These are phyloP conservation scores for Platycheirus albimanus DNA, from an alignment of 2,888 invertebrate genomes.

Conservation along the genomic window DNA sequence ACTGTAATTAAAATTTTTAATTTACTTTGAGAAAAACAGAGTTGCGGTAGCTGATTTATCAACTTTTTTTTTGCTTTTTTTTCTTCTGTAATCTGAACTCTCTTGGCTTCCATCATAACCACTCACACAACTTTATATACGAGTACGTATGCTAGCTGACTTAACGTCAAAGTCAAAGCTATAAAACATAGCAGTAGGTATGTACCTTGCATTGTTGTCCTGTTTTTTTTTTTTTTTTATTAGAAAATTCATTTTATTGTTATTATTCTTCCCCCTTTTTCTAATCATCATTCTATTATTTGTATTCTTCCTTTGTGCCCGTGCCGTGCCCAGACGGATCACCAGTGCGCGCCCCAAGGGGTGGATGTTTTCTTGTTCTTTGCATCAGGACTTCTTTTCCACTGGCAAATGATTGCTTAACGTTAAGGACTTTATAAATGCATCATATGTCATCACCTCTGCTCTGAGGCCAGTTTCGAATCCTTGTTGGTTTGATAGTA, in stretches of 20 bases:
- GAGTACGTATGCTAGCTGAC: too few species aligned
- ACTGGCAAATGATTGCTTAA: not conserved
- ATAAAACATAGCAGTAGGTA: conserved; percentile 37
- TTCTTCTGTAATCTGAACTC: conserved; percentile 19
- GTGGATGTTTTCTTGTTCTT: conserved; percentile 5
- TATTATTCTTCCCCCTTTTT: conserved; percentile 51
- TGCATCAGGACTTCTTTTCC: conserved; percentile 2
- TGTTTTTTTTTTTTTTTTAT: conserved; percentile 20
- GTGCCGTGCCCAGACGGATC: not conserved
- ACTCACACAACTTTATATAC: conserved; percentile 7
- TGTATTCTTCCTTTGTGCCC: conserved; percentile 12
- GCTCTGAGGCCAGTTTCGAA: conserved; percentile 17
- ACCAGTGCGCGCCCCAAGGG: too few species aligned
- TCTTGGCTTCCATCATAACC: conserved; percentile 10
- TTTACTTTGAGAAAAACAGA: conserved; percentile 71
- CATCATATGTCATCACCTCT: conserved; percentile 43
- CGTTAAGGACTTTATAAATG: conserved; percentile 1
- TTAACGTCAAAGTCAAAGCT: conserved; percentile 30
- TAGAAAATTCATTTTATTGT: conserved; percentile 39
- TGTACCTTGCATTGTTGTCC: conserved; percentile 5
- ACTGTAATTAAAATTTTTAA: conserved; percentile 73
- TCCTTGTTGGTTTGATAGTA: too few species aligned
- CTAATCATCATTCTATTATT: conserved; percentile 70
- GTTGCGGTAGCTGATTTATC: conserved; percentile 69
- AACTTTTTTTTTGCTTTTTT: conserved; percentile 35